A percentile compares a stretch with the other conserved stretches of the same genome.
Evolutionary conservation across 2,888 invertebrate genomes (phyloP).

Genomic region (Tuta absoluta): DNA sequence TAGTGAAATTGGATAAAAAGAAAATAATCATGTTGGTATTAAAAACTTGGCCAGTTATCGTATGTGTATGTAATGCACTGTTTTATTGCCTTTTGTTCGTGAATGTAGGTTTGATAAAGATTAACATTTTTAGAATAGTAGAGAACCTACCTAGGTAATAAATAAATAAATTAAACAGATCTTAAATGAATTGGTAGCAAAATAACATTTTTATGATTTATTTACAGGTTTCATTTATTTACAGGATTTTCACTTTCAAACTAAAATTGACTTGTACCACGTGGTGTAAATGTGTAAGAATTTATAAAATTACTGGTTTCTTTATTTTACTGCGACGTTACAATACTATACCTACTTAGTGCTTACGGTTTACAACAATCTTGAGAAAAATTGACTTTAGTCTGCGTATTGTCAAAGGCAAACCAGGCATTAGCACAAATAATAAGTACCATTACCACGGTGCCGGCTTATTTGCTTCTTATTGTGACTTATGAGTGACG

Average conservation of each 20-base stretch:
- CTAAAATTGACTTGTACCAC: no score
- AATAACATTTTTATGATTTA: no score
- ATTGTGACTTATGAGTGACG: neutral
- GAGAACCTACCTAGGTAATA: no score
- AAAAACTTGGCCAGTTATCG: neutral
- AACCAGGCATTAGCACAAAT: neutral
- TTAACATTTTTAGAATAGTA: neutral
- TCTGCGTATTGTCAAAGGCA: neutral
- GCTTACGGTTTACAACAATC: neutral
- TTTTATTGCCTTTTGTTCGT: neutral
- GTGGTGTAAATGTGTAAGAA: no score
- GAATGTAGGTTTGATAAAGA: neutral
- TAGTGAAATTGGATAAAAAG: neutral
- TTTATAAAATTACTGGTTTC: no score
- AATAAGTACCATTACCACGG: neutral
- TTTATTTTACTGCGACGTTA: no score
- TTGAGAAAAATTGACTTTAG: neutral
- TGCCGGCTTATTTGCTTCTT: neutral
- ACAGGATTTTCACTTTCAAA: no score
- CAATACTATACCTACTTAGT: no score
- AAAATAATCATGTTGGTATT: neutral
- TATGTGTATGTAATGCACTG: no score
- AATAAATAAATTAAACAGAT: no score
- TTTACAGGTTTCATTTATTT: no score
- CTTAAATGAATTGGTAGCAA: no score